Evolutionary conservation across 2,888 invertebrate species (phyloP).

Genomic region (Nomada fabriciana): DNA sequence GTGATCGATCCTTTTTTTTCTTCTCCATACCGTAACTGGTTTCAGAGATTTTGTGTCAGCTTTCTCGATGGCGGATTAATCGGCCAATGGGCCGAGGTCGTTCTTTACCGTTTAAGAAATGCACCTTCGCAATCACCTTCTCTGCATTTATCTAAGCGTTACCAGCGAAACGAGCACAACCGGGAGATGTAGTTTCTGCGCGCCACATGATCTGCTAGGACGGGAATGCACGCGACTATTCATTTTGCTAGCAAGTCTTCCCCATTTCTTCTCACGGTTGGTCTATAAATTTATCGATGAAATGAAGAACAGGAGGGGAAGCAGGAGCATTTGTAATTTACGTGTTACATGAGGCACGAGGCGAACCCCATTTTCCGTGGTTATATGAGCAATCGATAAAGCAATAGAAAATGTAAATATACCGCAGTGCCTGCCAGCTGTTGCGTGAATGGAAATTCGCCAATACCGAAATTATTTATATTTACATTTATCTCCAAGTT

Average conservation of each 20-base stretch:
- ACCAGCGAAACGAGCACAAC: constrained; percentile 1
- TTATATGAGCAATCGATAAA: neutral
- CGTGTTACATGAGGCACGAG: neutral
- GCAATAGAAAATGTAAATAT: neutral
- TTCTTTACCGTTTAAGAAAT: constrained; percentile 47
- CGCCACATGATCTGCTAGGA: neutral
- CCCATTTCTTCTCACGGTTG: neutral
- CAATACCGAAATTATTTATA: neutral
- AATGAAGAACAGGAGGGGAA: neutral
- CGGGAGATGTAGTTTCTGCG: neutral
- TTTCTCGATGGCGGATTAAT: constrained; percentile 52
- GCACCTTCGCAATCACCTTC: constrained; percentile 49
- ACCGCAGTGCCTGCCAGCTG: neutral
- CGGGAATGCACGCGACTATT: constrained; percentile 20
- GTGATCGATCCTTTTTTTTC: constrained; percentile 69
- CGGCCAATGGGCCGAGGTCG: constrained; percentile 70
- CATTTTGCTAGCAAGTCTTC: neutral
- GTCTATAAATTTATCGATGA: neutral
- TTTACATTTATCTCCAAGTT: neutral
- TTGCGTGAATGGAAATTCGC: too few species aligned
- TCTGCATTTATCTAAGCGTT: neutral
- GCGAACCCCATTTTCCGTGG: neutral
- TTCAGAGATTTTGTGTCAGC: constrained; percentile 58
- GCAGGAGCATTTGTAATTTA: neutral
- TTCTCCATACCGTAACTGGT: constrained; percentile 32